Percentiles rank a stretch among this genome's conserved stretches.
Conservation (phyloP, 2,888 invertebrate genomes). For the Gastracanthus pulcherrimus region DNA sequence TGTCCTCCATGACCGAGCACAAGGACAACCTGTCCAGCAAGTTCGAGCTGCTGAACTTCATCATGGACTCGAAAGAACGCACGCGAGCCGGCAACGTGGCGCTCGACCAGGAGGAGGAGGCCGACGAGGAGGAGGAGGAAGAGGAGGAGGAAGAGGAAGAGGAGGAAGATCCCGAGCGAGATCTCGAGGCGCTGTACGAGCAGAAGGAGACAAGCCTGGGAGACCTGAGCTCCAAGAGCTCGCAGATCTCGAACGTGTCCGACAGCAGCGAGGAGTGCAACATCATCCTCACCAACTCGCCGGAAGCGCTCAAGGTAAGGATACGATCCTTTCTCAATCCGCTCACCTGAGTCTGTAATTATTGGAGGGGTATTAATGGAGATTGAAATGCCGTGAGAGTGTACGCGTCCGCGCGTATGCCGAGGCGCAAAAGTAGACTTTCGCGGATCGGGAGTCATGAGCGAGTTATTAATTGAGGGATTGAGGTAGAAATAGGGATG, state of each 20-base stretch:
- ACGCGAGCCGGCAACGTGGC: slow-evolving; percentile 76
- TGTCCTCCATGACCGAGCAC: slow-evolving; percentile 81
- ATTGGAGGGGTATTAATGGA: neutral
- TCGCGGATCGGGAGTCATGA: too few relatives aligned
- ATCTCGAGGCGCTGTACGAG: slow-evolving; percentile 78
- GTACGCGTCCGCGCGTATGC: too few relatives aligned
- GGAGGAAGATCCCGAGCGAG: slow-evolving; percentile 81
- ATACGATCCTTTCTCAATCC: neutral
- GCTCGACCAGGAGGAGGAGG: slow-evolving; percentile 71
- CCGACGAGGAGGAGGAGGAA: slow-evolving; percentile 76
- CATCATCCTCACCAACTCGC: slow-evolving; percentile 78
- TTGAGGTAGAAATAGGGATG: too few relatives aligned
- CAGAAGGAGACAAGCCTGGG: slow-evolving; percentile 77
- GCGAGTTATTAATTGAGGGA: too few relatives aligned
- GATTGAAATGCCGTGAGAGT: neutral
- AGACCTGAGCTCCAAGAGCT: slow-evolving; percentile 84
- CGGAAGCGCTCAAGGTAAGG: slow-evolving; percentile 72
- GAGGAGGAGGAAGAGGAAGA: slow-evolving; percentile 68
- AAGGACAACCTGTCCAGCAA: slow-evolving; percentile 81
- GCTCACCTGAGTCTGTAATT: neutral
- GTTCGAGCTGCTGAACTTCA: slow-evolving; percentile 92
- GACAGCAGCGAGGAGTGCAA: slow-evolving; percentile 92
- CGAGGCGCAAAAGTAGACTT: too few relatives aligned
- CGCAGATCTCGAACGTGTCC: slow-evolving; percentile 89
- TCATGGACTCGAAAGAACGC: slow-evolving; percentile 86